Percentiles rank a stretch among this genome's conserved stretches.
These are phyloP conservation scores for Myotis lucifugus DNA, from an alignment of 2,113 vertebrate genomes.

Conservation along the genomic window DNA sequence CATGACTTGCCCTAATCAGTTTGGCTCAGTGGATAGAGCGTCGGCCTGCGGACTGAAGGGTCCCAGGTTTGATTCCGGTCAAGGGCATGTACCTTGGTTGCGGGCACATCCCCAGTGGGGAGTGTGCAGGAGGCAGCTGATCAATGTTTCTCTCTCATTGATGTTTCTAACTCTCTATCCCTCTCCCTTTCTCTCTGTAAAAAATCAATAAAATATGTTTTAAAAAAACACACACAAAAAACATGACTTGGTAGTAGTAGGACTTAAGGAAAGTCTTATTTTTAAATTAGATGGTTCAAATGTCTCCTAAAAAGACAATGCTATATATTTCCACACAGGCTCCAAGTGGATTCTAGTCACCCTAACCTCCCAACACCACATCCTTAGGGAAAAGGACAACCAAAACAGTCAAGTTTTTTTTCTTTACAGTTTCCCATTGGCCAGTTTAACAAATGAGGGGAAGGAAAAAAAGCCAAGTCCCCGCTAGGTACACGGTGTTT, in stretches of 20 bases:
- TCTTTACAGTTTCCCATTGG: background rate
- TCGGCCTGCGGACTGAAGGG: too few species aligned
- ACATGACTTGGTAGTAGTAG: background rate
- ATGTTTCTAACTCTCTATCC: too few species aligned
- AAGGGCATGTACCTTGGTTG: too few species aligned
- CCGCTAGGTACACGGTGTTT: accelerated
- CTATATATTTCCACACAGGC: background rate
- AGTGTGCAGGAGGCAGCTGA: too few species aligned
- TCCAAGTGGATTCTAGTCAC: background rate
- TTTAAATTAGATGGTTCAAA: background rate
- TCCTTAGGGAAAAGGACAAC: background rate
- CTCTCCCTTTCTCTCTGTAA: too few species aligned
- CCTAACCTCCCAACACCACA: background rate
- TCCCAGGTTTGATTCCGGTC: too few species aligned
- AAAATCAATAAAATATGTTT: too few species aligned
- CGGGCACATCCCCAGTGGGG: too few species aligned
- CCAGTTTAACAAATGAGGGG: background rate
- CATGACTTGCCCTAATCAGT: too few species aligned
- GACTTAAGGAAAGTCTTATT: background rate
- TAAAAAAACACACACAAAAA: background rate
- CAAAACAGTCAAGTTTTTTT: background rate
- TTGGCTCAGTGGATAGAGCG: too few species aligned
- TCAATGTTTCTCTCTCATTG: too few species aligned
- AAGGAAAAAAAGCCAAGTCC: background rate
- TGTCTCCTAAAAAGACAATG: background rate